These are phyloP conservation scores for Bradypodion ventrale DNA, from an alignment of 2,797 vertebrate genomes.

Conservation along the genomic window DNA sequence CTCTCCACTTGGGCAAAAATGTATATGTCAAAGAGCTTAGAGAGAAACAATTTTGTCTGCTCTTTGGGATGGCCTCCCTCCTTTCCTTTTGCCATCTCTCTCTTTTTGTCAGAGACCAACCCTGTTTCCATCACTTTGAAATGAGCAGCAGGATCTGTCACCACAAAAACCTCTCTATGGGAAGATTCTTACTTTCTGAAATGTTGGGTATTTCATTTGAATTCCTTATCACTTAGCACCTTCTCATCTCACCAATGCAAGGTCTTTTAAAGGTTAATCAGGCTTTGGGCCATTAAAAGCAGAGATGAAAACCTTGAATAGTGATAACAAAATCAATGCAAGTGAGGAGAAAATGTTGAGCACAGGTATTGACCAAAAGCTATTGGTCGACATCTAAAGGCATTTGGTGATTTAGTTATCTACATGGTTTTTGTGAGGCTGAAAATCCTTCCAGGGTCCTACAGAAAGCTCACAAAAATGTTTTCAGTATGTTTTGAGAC, in stretches of 20 bases:
- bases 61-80: too few species aligned
- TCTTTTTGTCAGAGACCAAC: not conserved
- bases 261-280: not conserved
- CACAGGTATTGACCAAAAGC: not conserved
- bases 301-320: not conserved
- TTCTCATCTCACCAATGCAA: not conserved
- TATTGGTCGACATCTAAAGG: too few species aligned
- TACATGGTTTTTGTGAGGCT: too few species aligned
- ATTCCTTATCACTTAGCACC: not conserved
- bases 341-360: not conserved
- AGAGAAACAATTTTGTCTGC: not conserved
- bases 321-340: not conserved
- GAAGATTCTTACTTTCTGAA: not conserved
- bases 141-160: not conserved
- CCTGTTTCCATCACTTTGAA: not conserved
- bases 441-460: too few species aligned
- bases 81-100: not conserved
- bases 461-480: too few species aligned
- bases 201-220: not conserved
- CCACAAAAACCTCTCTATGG: not conserved
- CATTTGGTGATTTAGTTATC: too few species aligned
- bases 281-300: constrained; percentile 1
- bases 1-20: too few species aligned
- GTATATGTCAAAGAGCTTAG: too few species aligned
- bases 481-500: too few species aligned